Evolutionary conservation across 2,113 vertebrate species (phyloP).

Genomic region (Chlorodrepanis virens): DNA sequence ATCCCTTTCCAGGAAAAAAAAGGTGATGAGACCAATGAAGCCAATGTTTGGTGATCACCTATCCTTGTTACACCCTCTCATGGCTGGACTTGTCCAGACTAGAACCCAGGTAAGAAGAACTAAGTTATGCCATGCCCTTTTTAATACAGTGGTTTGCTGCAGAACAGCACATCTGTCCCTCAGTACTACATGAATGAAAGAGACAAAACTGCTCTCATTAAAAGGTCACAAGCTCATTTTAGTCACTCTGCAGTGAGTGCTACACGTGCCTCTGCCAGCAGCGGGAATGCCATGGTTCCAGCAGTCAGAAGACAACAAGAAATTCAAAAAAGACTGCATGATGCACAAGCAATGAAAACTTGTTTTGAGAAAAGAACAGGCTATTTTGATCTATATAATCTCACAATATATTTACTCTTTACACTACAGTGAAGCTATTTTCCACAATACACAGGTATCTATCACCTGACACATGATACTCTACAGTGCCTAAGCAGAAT

Average conservation of each 20-base stretch:
- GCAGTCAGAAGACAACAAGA: background rate
- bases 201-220: background rate
- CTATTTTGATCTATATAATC: background rate
- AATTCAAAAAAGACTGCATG: background rate
- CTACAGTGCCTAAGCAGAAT: background rate
- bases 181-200: background rate
- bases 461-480: background rate
- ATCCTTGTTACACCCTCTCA: background rate
- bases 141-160: background rate
- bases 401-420: background rate
- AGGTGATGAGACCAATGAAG: background rate
- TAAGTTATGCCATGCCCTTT: background rate
- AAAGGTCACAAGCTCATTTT: background rate
- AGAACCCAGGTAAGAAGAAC: background rate
- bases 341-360: background rate
- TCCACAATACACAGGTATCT: background rate
- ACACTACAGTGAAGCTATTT: background rate
- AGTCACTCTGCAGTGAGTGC: background rate
- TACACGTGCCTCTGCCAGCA: rapidly evolving
- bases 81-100: background rate
- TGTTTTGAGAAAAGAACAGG: background rate
- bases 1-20: background rate
- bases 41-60: background rate
- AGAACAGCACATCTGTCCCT: background rate
- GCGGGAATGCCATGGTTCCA: background rate